Evolutionary conservation across 2,113 vertebrate species (phyloP).

Genomic region (Aptenodytes patagonicus): DNA sequence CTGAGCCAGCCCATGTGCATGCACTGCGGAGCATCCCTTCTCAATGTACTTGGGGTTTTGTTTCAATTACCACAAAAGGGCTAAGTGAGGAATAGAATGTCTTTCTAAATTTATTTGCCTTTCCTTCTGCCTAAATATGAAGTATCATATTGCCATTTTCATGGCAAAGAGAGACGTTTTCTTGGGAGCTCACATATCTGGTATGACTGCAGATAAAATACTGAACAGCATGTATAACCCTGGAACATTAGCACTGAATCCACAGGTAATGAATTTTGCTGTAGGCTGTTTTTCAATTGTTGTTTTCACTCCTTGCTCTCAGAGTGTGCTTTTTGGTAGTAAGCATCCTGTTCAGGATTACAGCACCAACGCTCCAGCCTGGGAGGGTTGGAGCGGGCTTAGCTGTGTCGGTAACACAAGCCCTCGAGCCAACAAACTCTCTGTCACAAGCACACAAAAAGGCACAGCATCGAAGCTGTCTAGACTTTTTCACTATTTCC

Average conservation of each 20-base stretch:
- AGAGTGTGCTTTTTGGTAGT: constrained; percentile 23
- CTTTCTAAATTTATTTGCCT: not conserved
- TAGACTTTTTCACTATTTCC: not conserved
- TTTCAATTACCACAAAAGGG: constrained; percentile 7
- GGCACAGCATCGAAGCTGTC: not conserved
- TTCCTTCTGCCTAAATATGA: not conserved
- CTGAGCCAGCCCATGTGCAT: not conserved
- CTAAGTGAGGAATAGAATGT: not conserved
- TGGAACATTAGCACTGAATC: constrained; percentile 57
- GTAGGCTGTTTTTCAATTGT: constrained; percentile 53
- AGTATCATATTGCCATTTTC: not conserved
- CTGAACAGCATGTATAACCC: constrained; percentile 32
- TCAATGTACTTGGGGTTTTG: not conserved
- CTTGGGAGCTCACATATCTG: constrained; percentile 11
- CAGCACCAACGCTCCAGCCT: not conserved
- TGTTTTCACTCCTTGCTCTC: constrained; percentile 50
- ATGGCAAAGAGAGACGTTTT: not conserved
- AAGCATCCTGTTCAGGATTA: constrained; percentile 36
- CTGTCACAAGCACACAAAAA: not conserved
- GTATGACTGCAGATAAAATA: constrained; percentile 61
- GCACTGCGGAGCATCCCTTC: not conserved
- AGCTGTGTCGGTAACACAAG: constrained; percentile 18
- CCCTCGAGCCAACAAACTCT: constrained; percentile 3
- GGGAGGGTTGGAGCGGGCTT: not conserved
- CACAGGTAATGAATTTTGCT: constrained; percentile 72